phyloP scores from a whole-genome alignment of 2,888 invertebrate species.

The Prosopocoilus inquinatus region DNA sequence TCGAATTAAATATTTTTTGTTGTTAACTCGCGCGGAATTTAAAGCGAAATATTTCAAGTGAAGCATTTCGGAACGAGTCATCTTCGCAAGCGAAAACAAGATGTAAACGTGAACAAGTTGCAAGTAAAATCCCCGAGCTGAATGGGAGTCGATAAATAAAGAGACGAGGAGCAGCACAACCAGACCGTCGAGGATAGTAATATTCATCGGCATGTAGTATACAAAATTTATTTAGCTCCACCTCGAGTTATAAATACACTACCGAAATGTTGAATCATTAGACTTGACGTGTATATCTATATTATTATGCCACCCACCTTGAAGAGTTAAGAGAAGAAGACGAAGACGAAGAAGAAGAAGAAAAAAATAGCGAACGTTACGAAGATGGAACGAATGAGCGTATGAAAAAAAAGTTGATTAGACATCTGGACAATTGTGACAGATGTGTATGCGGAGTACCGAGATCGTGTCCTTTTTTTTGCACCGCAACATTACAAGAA shows the following conservation, averaged over 20 bases:
- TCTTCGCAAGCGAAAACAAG: no score
- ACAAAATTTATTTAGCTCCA: constrained; percentile 21
- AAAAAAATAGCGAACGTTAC: constrained; percentile 14
- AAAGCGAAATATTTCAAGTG: no score
- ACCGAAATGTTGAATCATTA: constrained; percentile 34
- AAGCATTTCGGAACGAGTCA: no score
- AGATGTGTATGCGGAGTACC: constrained; percentile 21
- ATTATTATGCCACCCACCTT: constrained; percentile 39
- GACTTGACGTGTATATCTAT: constrained; percentile 37
- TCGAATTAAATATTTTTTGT: no score
- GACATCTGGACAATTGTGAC: constrained; percentile 31
- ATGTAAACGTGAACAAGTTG: no score
- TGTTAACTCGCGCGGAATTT: no score
- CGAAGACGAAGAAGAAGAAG: constrained; percentile 13
- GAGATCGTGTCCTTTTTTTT: constrained; percentile 22
- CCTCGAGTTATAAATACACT: constrained; percentile 24
- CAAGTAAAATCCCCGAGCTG: not conserved
- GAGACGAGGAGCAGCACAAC: not conserved
- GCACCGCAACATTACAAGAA: constrained; percentile 1
- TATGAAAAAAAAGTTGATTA: constrained; percentile 27
- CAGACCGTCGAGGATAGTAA: not conserved
- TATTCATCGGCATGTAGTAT: constrained; percentile 4
- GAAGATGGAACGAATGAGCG: constrained; percentile 26
- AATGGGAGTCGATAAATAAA: constrained; percentile 1
- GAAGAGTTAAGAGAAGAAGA: constrained; percentile 23